A percentile compares a stretch with the other conserved stretches of the same genome.
Conservation (phyloP, 2,888 invertebrate species). For the Agonopterix alstromeriana region DNA sequence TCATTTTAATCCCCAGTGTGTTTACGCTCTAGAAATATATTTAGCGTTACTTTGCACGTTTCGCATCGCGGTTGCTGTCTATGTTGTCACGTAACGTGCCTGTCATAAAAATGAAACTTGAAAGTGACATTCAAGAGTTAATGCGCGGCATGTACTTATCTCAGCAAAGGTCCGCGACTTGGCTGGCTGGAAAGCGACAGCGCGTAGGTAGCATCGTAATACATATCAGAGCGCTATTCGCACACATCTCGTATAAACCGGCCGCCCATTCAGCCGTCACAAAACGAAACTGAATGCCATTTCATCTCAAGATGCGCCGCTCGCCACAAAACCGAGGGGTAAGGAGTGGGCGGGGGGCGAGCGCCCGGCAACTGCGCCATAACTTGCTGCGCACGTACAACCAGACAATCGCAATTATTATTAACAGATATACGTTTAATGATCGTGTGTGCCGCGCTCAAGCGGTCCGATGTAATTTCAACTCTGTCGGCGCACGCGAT, state of each 20-base stretch:
- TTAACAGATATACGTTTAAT: conserved; percentile 70
- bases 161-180: no score
- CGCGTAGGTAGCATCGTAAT: conserved; percentile 7
- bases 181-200: background rate
- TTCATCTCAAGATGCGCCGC: conserved; percentile 54
- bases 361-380: conserved; percentile 64
- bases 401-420: conserved; percentile 73
- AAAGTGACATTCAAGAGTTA: background rate
- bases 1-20: no score
- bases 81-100: no score
- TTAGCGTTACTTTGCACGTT: no score
- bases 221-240: conserved; percentile 31
- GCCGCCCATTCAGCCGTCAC: conserved; percentile 45
- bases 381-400: conserved; percentile 65
- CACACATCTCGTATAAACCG: conserved; percentile 40
- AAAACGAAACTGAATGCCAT: conserved; percentile 58
- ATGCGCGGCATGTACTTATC: no score
- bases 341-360: conserved; percentile 26
- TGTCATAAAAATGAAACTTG: no score
- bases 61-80: no score
- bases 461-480: conserved; percentile 37
- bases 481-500: conserved; percentile 35
- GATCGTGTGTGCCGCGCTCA: conserved; percentile 52
- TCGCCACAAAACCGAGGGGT: conserved; percentile 38
- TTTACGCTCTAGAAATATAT: no score